Conservation (phyloP, 2,797 vertebrate genomes). For the Percopsis omiscomaycus region DNA sequence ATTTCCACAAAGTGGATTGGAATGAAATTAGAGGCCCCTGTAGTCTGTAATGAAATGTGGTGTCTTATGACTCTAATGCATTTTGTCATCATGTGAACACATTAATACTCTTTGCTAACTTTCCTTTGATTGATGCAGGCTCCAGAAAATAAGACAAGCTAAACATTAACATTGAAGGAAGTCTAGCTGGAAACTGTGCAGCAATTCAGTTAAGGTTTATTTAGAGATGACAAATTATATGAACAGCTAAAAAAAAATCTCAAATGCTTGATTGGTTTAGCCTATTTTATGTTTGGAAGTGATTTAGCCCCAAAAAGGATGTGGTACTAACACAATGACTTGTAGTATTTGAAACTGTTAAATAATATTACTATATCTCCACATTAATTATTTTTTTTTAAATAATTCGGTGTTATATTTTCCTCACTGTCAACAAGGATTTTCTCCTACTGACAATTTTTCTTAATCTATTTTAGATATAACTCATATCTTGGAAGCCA, state of each 20-base stretch:
- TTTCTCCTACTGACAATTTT: no score
- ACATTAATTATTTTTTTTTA: neutral
- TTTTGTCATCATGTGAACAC: constrained; percentile 75
- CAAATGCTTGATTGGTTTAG: constrained; percentile 14
- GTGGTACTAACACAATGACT: neutral
- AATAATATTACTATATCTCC: neutral
- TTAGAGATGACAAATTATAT: constrained; percentile 46
- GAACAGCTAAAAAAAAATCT: constrained; percentile 37
- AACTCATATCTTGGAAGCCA: no score
- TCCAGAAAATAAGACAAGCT: constrained; percentile 55
- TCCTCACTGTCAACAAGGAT: no score
- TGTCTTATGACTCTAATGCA: constrained; percentile 70
- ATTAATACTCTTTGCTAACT: constrained; percentile 73
- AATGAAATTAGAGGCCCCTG: constrained; percentile 83
- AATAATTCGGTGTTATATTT: no score
- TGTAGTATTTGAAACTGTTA: neutral
- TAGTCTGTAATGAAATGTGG: constrained; percentile 78
- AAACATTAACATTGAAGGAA: constrained; percentile 55
- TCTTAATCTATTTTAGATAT: no score
- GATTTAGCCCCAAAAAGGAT: neutral
- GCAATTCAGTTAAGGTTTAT: constrained; percentile 30
- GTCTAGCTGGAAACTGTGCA: constrained; percentile 13
- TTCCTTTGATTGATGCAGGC: constrained; percentile 66
- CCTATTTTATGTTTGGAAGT: constrained; percentile 11
- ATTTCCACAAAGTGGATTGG: constrained; percentile 81